These are phyloP conservation scores for Cancer borealis DNA, from an alignment of 2,888 invertebrate species.

Conservation along the genomic window DNA sequence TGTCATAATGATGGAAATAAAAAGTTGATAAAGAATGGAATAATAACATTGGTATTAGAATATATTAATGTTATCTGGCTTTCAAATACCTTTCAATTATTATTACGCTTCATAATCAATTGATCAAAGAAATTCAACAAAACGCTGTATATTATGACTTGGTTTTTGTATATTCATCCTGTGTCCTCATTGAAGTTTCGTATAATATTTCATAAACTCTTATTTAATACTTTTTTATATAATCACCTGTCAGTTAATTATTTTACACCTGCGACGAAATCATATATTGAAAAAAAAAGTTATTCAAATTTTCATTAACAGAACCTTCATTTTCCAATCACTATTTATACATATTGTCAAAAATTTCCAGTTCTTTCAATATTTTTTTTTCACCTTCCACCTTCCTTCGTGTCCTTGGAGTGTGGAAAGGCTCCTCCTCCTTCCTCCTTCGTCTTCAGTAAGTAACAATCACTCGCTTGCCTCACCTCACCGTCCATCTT, in stretches of 20 bases:
- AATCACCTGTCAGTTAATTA: not conserved
- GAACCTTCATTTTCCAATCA: not conserved
- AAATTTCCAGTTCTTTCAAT: not conserved
- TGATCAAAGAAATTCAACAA: not conserved
- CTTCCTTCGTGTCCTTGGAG: not conserved
- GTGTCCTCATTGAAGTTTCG: not conserved
- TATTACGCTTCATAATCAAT: not conserved
- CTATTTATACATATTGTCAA: not conserved
- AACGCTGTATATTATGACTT: not conserved
- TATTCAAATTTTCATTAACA: not conserved
- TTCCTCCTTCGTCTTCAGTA: not conserved
- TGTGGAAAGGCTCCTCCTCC: not conserved
- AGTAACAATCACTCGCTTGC: conserved; percentile 3
- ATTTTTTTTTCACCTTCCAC: not conserved
- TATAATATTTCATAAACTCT: not conserved
- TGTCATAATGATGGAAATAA: not conserved
- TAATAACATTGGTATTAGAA: not conserved
- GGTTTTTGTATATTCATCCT: not conserved
- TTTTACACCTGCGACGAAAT: not conserved
- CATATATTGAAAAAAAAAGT: not conserved
- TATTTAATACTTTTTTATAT: not conserved
- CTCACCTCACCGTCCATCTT: not conserved
- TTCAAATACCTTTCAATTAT: not conserved
- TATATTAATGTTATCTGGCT: not conserved
- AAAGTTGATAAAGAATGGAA: not conserved